phyloP scores from a whole-genome alignment of 2,113 vertebrate genomes.

The Heloderma charlesbogerti region DNA sequence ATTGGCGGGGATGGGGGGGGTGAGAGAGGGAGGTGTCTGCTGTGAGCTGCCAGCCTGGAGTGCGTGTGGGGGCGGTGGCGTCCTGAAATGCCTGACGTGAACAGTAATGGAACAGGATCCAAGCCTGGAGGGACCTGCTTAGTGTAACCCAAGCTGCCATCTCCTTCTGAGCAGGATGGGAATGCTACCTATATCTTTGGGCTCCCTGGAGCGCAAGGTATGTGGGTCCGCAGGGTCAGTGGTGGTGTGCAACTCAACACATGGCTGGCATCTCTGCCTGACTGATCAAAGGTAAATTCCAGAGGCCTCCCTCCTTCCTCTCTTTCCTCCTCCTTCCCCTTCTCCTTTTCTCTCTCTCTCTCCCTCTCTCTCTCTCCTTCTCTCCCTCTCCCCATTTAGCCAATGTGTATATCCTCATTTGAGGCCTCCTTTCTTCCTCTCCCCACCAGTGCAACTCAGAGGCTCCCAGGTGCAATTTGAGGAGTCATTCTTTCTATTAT shows the following conservation, averaged over 20 bases:
- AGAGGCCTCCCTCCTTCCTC: conserved; percentile 12
- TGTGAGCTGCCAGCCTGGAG: not conserved
- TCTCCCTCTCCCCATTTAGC: conserved; percentile 40
- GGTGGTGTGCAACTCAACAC: not conserved
- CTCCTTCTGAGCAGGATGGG: not conserved
- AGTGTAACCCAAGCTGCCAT: not conserved
- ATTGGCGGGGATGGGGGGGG: not conserved
- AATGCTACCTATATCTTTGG: not conserved
- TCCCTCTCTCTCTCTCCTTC: not conserved
- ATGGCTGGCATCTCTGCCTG: conserved; percentile 15
- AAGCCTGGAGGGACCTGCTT: not conserved
- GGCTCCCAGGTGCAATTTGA: not conserved
- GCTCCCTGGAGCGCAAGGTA: conserved; percentile 10
- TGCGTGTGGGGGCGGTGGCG: not conserved
- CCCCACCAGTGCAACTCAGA: not conserved
- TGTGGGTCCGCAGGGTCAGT: not conserved
- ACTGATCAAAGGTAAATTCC: conserved; percentile 4
- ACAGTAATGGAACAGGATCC: conserved; percentile 21
- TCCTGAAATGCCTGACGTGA: conserved; percentile 22
- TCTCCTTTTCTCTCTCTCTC: not conserved
- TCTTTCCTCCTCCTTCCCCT: conserved; percentile 53
- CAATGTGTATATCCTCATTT: not conserved
- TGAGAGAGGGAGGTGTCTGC: not conserved
- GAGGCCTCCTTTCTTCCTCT: conserved; percentile 58
- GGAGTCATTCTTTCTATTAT: not conserved